Percentiles rank a stretch among this genome's conserved stretches.
Conservation (phyloP, 2,797 vertebrate genomes). For the Miichthys miiuy region DNA sequence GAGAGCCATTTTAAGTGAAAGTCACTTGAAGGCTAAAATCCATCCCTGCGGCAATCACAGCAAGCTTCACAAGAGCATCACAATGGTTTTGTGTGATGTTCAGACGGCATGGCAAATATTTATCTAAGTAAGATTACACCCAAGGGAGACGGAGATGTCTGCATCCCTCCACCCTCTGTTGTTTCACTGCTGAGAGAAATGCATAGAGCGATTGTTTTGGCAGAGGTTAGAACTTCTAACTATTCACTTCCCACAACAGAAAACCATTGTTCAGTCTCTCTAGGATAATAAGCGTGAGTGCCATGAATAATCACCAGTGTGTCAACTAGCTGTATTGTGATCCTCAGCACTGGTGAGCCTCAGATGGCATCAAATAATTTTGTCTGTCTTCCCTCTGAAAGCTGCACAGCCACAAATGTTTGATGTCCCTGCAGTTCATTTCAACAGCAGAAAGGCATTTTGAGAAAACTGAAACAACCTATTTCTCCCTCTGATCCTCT, state of each 20-base stretch:
- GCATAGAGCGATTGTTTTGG: slow-evolving; percentile 64
- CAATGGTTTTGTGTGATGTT: slow-evolving; percentile 76
- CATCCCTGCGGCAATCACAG: slow-evolving; percentile 60
- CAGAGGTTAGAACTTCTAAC: slow-evolving; percentile 72
- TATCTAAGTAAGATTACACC: slow-evolving; percentile 78
- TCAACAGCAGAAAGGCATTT: slow-evolving; percentile 75
- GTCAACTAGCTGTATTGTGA: slow-evolving; percentile 72
- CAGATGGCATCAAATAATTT: slow-evolving; percentile 77
- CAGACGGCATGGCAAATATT: slow-evolving; percentile 80
- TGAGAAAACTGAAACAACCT: slow-evolving; percentile 77
- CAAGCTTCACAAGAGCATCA: slow-evolving; percentile 62
- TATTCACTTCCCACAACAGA: slow-evolving; percentile 75
- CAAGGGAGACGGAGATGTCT: slow-evolving; percentile 71
- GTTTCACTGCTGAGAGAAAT: slow-evolving; percentile 66
- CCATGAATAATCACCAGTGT: slow-evolving; percentile 80
- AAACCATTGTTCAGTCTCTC: slow-evolving; percentile 70
- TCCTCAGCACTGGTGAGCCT: slow-evolving; percentile 70
- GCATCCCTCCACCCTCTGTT: slow-evolving; percentile 61
- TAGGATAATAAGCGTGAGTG: slow-evolving; percentile 72
- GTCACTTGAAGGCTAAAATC: slow-evolving; percentile 62
- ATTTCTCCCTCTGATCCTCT: slow-evolving; percentile 86
- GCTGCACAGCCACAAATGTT: slow-evolving; percentile 67
- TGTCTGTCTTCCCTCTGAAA: slow-evolving; percentile 70
- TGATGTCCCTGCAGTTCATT: slow-evolving; percentile 75
- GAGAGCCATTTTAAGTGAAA: slow-evolving; percentile 50